Evolutionary conservation across 2,113 vertebrate genomes (phyloP), one percentile per base, ranked within the genome.

Genomic region (Lathamus discolor): DNA sequence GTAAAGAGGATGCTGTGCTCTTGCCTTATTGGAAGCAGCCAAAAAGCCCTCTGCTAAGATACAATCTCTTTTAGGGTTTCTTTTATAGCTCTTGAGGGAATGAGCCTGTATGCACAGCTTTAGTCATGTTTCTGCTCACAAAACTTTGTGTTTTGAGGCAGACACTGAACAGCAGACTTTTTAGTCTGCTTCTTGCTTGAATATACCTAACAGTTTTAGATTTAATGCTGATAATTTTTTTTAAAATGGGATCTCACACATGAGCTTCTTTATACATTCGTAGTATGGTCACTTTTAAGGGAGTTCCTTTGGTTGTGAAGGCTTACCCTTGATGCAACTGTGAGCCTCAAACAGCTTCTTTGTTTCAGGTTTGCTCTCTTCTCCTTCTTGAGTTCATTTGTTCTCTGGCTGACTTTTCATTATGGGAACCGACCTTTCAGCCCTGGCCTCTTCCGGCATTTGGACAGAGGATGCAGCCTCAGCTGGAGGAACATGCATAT

Each of bases 381-480:
- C 55, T 74, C 14, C 28, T 69, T 70, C 17, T 35, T 54, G 73
- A 31, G 37, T 46, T 69, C 44, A 11, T 33, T 66, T 64, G 63
- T 83, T 39, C 48, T 33, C 25, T 83, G 59, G 49, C 19, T 64
- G 64, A 69, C 48, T 28, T 82, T 74, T 74, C 46, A 1, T 62
- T 2, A 0, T 62, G 44, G 68, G 35, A 73, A 6, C 23, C 1
- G 1, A 22, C 41, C 46, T 62, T 77, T 54, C 31, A 8, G 22
- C 39, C 39, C 28, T 76, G 67, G 23, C 33, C 23, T 37, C 57
- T 77, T 16, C 70, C 44, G 61, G 16, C 27, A 1, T 44, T 61
- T 13, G 49, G 72, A 44, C 80, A 64, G 54, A 77, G 73, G 43
- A 17, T 25, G 62, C 37, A 18, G 29, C 4, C 57, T 72, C 25